Base-by-base conservation (phyloP, 92 coral and sea anemone genomes). In the Diadumene lineata region DNA sequence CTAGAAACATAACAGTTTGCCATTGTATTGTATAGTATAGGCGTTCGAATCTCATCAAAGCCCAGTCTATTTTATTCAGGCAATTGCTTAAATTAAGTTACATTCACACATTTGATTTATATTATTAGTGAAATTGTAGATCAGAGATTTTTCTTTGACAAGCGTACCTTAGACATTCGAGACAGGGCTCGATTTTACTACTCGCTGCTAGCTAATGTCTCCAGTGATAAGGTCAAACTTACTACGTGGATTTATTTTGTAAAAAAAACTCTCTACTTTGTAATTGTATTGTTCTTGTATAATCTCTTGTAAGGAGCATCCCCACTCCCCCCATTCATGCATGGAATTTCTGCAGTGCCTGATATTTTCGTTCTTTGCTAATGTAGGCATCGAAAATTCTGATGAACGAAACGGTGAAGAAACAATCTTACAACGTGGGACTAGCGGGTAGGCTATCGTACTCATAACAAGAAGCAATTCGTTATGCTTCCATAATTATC, bases 151-250 rank as follows among this genome's bases (percentile, higher is more conserved):
- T 64, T 69, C 81, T 76, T 79, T 38, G 68, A 56, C 63, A 11
- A 56, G 10, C 10, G 33, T 19, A 6, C 48, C 58, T 57, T 58
- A 93, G 98, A 94, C 56, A 92, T 94, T 21, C 68, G 97, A 48
- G 98, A 94, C 80, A 86, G 97, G 60, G 98, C 98, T 21, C 82
- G 90, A 63, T 89, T 94, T 74, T 94, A 94, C 48, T 94, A 91
- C 82, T 88, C 94, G 24, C 79, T 94, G 11, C 76, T 94, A 24
- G 87, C 98, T 43, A 91, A 87, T 51, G 97, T 94, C 11, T 94
- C 98, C 17, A 88, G 87, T 60, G 89, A 89, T 64, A 94, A 91
- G 89, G 97, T 91, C 63, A 8, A 70, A 3, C n/a, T n/a, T n/a
- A n/a, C n/a, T n/a, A n/a, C n/a, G n/a, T n/a, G n/a, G n/a, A n/a